phyloP scores from a whole-genome alignment of 2,888 invertebrate genomes.

The Lysandra coridon region DNA sequence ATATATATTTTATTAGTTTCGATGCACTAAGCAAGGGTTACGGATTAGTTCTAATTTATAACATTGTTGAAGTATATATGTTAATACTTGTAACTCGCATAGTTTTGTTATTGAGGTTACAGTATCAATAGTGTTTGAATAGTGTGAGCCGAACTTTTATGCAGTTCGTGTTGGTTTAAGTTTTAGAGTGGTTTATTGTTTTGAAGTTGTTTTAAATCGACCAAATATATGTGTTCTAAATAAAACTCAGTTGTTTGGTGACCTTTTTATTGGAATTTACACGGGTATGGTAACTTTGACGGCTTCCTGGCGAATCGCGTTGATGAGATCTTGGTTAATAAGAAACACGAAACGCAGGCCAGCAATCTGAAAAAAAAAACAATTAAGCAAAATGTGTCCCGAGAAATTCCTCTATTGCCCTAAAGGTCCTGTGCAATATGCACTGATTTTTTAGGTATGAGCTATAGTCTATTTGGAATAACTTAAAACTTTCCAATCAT shows the following conservation, averaged over 20 bases:
- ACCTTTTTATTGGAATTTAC: conserved; percentile 51
- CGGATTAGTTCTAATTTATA: conserved; percentile 59
- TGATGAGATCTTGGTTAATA: conserved; percentile 94
- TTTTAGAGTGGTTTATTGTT: conserved; percentile 74
- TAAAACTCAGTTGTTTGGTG: conserved; percentile 49
- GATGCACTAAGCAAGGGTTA: conserved; percentile 66
- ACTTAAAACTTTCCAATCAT: neutral
- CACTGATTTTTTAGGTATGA: no score
- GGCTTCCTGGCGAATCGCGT: conserved; percentile 93
- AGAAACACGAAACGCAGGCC: conserved; percentile 95
- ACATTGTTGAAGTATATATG: conserved; percentile 69
- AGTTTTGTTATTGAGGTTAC: conserved; percentile 69
- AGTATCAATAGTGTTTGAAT: conserved; percentile 47
- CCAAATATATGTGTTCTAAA: conserved; percentile 80
- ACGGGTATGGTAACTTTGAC: conserved; percentile 85
- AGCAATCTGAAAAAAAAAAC: conserved; percentile 83
- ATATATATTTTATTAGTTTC: conserved; percentile 61
- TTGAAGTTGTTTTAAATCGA: conserved; percentile 73
- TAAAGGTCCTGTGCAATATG: neutral
- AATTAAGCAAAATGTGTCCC: neutral
- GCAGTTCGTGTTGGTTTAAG: conserved; percentile 47
- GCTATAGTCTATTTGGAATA: neutral
- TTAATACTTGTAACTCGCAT: conserved; percentile 75
- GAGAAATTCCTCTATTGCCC: neutral
- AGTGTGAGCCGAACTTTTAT: conserved; percentile 42